Conservation (phyloP, 2,888 invertebrate species). For the Malthinus seriepunctatus region DNA sequence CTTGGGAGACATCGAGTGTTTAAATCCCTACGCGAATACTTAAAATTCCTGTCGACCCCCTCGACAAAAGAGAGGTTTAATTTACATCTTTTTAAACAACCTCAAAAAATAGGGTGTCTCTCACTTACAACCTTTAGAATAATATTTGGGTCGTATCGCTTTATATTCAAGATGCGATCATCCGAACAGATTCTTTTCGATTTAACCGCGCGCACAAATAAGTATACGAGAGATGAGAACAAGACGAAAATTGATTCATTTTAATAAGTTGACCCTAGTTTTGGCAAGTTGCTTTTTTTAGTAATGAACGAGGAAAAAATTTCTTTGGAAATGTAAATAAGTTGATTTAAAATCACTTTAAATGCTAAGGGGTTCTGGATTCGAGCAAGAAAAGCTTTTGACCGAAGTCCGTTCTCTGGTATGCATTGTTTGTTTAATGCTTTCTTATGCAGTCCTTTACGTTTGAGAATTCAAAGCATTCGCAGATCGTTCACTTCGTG, state of each 20-base stretch:
- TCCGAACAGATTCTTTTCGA: slow-evolving; percentile 31
- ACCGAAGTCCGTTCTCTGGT: slow-evolving; percentile 40
- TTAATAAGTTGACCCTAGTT: slow-evolving; percentile 8
- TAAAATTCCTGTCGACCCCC: slow-evolving; percentile 38
- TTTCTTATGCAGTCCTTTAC: slow-evolving; percentile 49
- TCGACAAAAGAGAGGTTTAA: slow-evolving; percentile 32
- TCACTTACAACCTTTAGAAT: slow-evolving; percentile 20
- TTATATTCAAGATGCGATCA: slow-evolving; percentile 28
- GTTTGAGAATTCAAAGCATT: slow-evolving; percentile 30
- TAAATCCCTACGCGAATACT: slow-evolving; percentile 38
- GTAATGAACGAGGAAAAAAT: slow-evolving; percentile 22
- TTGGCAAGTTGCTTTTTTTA: slow-evolving; percentile 8
- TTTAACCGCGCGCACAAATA: slow-evolving; percentile 10
- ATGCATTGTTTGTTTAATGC: slow-evolving; percentile 52
- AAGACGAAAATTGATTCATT: background rate
- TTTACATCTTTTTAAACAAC: slow-evolving; percentile 39
- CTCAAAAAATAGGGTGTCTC: slow-evolving; percentile 18
- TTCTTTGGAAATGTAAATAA: slow-evolving; percentile 46
- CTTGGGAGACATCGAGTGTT: slow-evolving; percentile 37
- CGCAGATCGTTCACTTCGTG: slow-evolving; percentile 25
- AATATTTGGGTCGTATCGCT: slow-evolving; percentile 25
- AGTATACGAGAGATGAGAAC: too few relatives aligned
- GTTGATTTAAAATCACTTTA: slow-evolving; percentile 50
- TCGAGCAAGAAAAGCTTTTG: slow-evolving; percentile 33
- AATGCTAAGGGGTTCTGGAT: slow-evolving; percentile 48